phyloP scores from a whole-genome alignment of 1,140 invertebrate species.

The Saccostrea echinata region DNA sequence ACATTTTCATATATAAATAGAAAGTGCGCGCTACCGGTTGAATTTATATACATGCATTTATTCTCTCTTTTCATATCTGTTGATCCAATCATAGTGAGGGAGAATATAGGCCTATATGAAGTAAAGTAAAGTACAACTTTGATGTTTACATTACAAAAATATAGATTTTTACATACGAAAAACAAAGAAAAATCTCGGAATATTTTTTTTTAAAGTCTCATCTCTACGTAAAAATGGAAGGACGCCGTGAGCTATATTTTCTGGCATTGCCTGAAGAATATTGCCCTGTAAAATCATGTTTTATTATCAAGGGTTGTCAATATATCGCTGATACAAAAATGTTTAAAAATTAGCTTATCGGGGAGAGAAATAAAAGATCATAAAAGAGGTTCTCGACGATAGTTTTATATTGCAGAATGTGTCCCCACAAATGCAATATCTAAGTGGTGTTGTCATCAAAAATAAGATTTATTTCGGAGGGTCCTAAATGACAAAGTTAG shows the following conservation, averaged over 20 bases:
- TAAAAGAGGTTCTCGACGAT: background rate
- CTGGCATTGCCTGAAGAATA: background rate
- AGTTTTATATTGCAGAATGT: background rate
- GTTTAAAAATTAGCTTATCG: conserved; percentile 22
- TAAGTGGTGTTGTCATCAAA: conserved; percentile 32
- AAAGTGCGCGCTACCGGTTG: too few relatives aligned
- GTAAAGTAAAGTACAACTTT: too few relatives aligned
- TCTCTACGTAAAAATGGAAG: too few relatives aligned
- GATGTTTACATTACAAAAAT: too few relatives aligned
- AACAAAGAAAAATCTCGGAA: too few relatives aligned
- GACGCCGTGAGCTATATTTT: background rate
- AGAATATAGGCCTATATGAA: too few relatives aligned
- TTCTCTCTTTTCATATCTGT: too few relatives aligned
- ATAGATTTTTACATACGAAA: too few relatives aligned
- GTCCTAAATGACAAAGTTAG: conserved; percentile 25
- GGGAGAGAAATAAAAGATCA: conserved; percentile 12
- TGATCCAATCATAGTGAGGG: too few relatives aligned
- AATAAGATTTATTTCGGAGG: conserved; percentile 32
- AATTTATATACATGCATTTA: too few relatives aligned
- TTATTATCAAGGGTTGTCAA: background rate
- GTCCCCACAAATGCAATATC: conserved; percentile 22
- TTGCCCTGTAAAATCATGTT: conserved; percentile 5
- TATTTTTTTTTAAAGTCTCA: too few relatives aligned
- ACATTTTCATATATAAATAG: too few relatives aligned
- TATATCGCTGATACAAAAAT: background rate